Evolutionary conservation across 2,888 invertebrate species (phyloP).

Genomic region (Apodemia duryi): DNA sequence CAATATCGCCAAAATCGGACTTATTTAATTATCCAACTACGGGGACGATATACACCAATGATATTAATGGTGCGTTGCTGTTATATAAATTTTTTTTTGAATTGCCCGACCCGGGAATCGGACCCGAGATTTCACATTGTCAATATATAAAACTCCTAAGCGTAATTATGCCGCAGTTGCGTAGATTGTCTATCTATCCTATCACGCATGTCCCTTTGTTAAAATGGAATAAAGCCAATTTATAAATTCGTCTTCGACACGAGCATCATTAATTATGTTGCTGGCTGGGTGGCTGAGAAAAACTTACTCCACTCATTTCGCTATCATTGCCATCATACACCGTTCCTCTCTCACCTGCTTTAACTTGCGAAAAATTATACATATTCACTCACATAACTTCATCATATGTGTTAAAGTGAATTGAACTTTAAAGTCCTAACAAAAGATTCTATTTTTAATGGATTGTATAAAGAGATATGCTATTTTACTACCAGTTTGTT

Average conservation of each 20-base stretch:
- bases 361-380: constrained; percentile 31
- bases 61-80: too few relatives aligned
- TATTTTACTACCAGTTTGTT: constrained; percentile 31
- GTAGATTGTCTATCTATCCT: constrained; percentile 51
- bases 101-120: too few relatives aligned
- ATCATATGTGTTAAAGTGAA: constrained; percentile 26
- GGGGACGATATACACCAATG: too few relatives aligned
- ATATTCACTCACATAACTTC: not conserved
- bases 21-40: too few relatives aligned
- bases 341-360: constrained; percentile 56
- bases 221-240: constrained; percentile 73
- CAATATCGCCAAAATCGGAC: too few relatives aligned
- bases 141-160: not conserved
- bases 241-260: constrained; percentile 77
- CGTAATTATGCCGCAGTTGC: constrained; percentile 50
- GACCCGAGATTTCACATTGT: too few relatives aligned
- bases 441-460: not conserved
- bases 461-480: constrained; percentile 16
- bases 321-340: constrained; percentile 69
- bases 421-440: constrained; percentile 25
- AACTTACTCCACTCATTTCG: constrained; percentile 77
- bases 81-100: too few relatives aligned
- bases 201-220: constrained; percentile 68
- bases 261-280: constrained; percentile 79
- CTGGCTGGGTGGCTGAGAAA: constrained; percentile 79